These are phyloP conservation scores for Rhorus exstirpatorius DNA, from an alignment of 2,888 invertebrate species.

Conservation along the genomic window DNA sequence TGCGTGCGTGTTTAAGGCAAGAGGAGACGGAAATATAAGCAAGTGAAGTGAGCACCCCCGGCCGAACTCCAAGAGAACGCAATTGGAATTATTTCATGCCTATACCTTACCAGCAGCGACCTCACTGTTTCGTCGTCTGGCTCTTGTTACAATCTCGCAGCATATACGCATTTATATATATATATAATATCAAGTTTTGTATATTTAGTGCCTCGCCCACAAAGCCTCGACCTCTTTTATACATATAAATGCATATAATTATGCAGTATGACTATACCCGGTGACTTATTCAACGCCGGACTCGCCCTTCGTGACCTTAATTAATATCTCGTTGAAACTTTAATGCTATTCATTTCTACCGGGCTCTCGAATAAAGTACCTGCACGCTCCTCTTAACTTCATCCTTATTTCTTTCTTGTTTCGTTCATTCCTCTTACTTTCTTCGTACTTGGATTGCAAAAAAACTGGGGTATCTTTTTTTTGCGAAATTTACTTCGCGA, in stretches of 20 bases:
- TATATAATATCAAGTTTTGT: conserved; percentile 35
- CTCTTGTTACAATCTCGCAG: conserved; percentile 51
- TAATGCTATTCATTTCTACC: conserved; percentile 66
- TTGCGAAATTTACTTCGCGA: conserved; percentile 1
- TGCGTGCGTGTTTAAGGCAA: background rate
- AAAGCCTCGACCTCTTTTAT: conserved; percentile 15
- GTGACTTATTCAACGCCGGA: conserved; percentile 64
- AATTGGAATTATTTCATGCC: conserved; percentile 60
- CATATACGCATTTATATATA: conserved; percentile 21
- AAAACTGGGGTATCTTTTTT: conserved; percentile 3
- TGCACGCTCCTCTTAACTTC: conserved; percentile 52
- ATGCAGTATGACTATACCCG: conserved; percentile 30
- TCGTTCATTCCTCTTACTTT: conserved; percentile 26
- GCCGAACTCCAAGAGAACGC: conserved; percentile 29
- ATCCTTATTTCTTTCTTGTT: conserved; percentile 49
- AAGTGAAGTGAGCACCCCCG: conserved; percentile 28
- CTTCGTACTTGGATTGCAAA: conserved; percentile 39
- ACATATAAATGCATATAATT: conserved; percentile 25
- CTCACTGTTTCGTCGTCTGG: conserved; percentile 56
- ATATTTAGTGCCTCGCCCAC: conserved; percentile 51
- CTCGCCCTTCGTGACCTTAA: conserved; percentile 66
- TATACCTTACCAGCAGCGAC: conserved; percentile 17
- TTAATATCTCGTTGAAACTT: conserved; percentile 69
- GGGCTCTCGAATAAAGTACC: conserved; percentile 55
- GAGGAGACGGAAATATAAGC: conserved; percentile 12